A percentile compares a stretch with the other conserved stretches of the same genome.
phyloP scores from a whole-genome alignment of 2,113 vertebrate species.

The Monopterus albus region DNA sequence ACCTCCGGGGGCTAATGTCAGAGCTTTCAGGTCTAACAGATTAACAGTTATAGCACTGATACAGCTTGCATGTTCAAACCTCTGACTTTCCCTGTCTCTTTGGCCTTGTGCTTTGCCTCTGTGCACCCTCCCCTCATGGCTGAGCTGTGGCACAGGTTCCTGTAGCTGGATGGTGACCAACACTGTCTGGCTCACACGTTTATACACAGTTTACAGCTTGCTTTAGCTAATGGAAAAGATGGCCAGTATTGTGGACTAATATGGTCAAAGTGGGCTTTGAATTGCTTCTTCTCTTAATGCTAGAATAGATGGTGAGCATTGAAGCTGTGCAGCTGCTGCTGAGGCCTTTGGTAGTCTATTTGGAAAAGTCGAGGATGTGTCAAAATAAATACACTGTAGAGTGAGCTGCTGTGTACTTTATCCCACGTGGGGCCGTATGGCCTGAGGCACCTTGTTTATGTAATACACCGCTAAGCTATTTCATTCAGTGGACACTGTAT shows the following conservation, averaged over 20 bases:
- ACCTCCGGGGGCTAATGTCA: conserved; percentile 26
- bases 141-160: conserved; percentile 9
- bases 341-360: conserved; percentile 65
- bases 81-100: background rate
- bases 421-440: conserved; percentile 57
- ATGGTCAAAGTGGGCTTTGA: conserved; percentile 72
- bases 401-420: conserved; percentile 59
- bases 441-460: conserved; percentile 20
- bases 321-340: conserved; percentile 71
- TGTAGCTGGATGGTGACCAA: conserved; percentile 50
- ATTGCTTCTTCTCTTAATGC: conserved; percentile 52
- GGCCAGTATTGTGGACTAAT: conserved; percentile 73
- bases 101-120: background rate
- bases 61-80: conserved; percentile 16
- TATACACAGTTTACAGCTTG: conserved; percentile 66
- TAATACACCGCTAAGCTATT: conserved; percentile 17
- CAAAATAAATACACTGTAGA: conserved; percentile 73
- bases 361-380: conserved; percentile 78
- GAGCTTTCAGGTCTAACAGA: conserved; percentile 24
- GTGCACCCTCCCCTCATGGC: background rate
- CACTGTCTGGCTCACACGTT: conserved; percentile 48
- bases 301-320: conserved; percentile 57
- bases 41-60: conserved; percentile 55
- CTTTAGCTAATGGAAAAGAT: conserved; percentile 74
- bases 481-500: conserved; percentile 21